Conservation (phyloP, 2,113 vertebrate genomes). For the Pipa parva region DNA sequence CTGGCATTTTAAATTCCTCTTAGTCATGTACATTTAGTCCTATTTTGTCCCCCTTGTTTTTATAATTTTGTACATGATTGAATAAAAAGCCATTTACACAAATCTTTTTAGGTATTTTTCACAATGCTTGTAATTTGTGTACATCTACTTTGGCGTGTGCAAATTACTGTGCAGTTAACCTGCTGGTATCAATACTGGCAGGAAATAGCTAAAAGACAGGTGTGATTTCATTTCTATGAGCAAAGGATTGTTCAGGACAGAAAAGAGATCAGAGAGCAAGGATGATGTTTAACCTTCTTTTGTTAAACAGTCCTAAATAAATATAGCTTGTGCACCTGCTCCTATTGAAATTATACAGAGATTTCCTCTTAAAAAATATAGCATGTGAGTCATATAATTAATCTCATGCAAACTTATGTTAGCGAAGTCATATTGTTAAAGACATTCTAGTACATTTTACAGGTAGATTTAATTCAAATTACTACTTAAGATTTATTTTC, state of each 20-base stretch:
- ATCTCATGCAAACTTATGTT: slow-evolving; percentile 2
- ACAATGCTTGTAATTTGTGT: too few relatives aligned
- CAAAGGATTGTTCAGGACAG: not conserved
- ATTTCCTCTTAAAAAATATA: slow-evolving; percentile 3
- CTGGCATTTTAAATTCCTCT: too few relatives aligned
- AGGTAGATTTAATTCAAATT: slow-evolving; percentile 3
- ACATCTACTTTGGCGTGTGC: too few relatives aligned
- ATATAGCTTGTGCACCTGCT: slow-evolving; percentile 20
- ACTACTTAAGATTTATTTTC: slow-evolving; percentile 17
- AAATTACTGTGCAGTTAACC: too few relatives aligned
- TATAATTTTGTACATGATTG: too few relatives aligned
- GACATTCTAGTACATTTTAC: not conserved
- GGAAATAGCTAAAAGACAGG: not conserved
- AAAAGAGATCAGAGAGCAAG: not conserved
- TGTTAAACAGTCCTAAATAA: slow-evolving; percentile 3
- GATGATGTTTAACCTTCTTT: slow-evolving; percentile 19
- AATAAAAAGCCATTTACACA: too few relatives aligned
- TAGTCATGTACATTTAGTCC: too few relatives aligned
- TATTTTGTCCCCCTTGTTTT: too few relatives aligned
- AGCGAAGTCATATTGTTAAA: not conserved
- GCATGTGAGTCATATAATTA: slow-evolving; percentile 19
- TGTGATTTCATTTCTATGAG: not conserved
- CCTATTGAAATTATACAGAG: slow-evolving; percentile 1
- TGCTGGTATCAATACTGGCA: too few relatives aligned
- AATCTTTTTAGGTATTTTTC: too few relatives aligned